phyloP scores from a whole-genome alignment of 2,888 invertebrate genomes.

The Aleiodes testaceus region DNA sequence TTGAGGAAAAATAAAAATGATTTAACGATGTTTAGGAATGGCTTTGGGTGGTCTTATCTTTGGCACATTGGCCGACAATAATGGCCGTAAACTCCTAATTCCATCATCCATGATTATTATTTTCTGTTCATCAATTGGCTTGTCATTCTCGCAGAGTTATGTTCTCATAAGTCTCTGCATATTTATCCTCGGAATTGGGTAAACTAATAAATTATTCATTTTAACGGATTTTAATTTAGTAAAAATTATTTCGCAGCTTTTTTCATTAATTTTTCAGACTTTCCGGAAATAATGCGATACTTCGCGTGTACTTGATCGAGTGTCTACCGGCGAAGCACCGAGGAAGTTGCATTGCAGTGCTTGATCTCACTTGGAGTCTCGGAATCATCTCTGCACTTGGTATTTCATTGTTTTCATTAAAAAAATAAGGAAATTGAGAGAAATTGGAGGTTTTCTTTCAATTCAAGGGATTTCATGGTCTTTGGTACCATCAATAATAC shows the following conservation, averaged over 20 bases:
- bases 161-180: conserved; percentile 66
- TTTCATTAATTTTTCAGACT: conserved; percentile 60
- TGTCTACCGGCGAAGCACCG: conserved; percentile 68
- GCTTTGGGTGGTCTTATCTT: conserved; percentile 67
- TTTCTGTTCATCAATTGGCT: conserved; percentile 67
- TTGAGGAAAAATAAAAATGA: conserved; percentile 24
- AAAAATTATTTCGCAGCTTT: too few species aligned
- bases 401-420: conserved; percentile 49
- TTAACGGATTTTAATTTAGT: too few species aligned
- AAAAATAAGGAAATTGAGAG: too few species aligned
- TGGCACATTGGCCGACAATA: conserved; percentile 67
- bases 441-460: not conserved
- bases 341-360: conserved; percentile 66
- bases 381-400: conserved; percentile 66
- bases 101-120: conserved; percentile 66
- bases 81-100: conserved; percentile 70
- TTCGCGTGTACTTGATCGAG: conserved; percentile 72
- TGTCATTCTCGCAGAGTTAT: conserved; percentile 70
- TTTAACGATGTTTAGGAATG: conserved; percentile 61
- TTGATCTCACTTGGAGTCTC: conserved; percentile 69
- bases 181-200: conserved; percentile 72
- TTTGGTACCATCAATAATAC: conserved; percentile 59
- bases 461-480: conserved; percentile 60
- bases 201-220: conserved; percentile 45
- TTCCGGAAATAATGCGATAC: conserved; percentile 64